Evolutionary conservation across 2,113 vertebrate species (phyloP), one percentile per base, ranked within the genome.

Genomic region (Ictalurus furcatus): DNA sequence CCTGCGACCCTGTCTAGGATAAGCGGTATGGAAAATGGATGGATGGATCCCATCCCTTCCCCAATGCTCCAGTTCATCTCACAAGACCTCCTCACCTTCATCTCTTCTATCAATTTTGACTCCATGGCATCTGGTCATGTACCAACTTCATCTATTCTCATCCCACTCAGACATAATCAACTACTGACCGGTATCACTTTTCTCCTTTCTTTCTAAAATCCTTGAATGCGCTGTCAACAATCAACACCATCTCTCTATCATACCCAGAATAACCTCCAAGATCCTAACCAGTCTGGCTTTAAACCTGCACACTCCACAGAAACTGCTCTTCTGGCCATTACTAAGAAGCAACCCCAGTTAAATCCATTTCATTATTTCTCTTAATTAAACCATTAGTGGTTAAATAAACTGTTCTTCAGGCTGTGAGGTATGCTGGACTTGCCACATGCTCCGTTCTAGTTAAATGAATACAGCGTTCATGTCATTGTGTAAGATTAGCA

Each of bases 401-500:
- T 78, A 48, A 25, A 52, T 78, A 48, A 52, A 76, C 40, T 16
- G 12, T 28, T 52, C 25, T 28, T 79, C 44, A 79, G 23, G 13
- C 37, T 76, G 21, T 17, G 78, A 48, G 11, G 4, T 28, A 21
- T 37, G 25, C 25, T 52, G 9, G 17, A 23, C n/a, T 58, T 86
- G 5, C 30, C 52, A 25, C 23, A 14, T 21, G 44, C 40, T 13
- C 17, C 4, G 1, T 69, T 65, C 59, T 8, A 65, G 23, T 4
- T 69, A 4, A 69, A 19, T 11, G 6, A 81, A 56, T 16, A 7
- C 54, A 56, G 6, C 2, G 4, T 71, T 71, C 52, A 28, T 65
- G 28, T 28, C 14, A 54, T 3, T 86, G 85, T 58, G n/a, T 25
- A 86, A 58, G 84, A 67, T 76, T 87, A 48, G 61, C 61, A 48